Evolutionary conservation across 2,113 vertebrate species (phyloP).

Genomic region (Gymnogyps californianus): DNA sequence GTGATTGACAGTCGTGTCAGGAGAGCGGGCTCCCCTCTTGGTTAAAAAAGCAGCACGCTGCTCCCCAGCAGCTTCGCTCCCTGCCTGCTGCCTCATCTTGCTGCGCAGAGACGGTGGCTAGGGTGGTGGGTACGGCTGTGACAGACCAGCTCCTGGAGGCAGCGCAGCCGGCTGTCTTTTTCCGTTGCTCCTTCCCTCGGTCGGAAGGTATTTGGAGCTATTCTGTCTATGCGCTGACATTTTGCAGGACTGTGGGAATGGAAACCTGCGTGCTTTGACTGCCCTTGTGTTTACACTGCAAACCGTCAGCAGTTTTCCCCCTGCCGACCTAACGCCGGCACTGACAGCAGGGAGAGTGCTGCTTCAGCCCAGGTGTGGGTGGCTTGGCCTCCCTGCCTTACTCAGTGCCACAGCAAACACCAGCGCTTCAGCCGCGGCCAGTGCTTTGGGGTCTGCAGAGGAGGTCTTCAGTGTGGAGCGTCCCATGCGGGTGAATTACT

Average conservation of each 20-base stretch:
- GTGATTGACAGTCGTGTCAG: rapidly evolving
- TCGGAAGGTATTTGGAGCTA: background rate
- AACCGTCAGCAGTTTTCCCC: background rate
- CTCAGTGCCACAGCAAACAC: background rate
- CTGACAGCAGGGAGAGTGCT: background rate
- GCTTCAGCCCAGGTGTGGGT: background rate
- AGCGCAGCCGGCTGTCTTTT: background rate
- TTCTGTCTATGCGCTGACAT: background rate
- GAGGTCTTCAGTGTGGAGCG: background rate
- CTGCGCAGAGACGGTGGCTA: rapidly evolving
- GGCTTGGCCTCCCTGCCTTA: rapidly evolving
- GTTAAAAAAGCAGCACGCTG: background rate
- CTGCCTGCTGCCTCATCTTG: background rate
- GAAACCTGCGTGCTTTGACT: background rate
- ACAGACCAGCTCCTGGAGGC: background rate
- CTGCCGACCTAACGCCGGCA: rapidly evolving
- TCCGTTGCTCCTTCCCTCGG: background rate
- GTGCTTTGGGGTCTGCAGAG: background rate
- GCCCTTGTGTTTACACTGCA: background rate
- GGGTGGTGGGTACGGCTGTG: rapidly evolving
- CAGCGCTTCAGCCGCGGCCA: rapidly evolving
- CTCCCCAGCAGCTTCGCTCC: background rate
- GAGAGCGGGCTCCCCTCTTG: background rate
- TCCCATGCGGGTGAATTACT: background rate
- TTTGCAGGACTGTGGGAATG: background rate